These are phyloP conservation scores for Lemur catta DNA, from an alignment of 2,797 vertebrate genomes.

Conservation along the genomic window DNA sequence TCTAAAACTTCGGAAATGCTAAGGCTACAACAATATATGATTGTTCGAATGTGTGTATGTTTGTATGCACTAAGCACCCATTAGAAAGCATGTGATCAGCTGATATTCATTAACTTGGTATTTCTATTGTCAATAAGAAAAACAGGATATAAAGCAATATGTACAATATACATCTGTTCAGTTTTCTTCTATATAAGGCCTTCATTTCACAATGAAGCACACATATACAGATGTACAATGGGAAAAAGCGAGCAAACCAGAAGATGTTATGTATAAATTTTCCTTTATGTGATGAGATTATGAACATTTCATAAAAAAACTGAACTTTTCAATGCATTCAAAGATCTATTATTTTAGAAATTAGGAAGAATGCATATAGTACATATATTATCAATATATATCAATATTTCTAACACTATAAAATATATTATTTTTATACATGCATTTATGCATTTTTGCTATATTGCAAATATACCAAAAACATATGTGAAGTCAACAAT, in stretches of 20 bases:
- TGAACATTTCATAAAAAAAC: neutral
- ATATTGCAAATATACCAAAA: neutral
- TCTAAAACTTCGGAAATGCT: neutral
- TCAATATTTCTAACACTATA: neutral
- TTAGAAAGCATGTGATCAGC: neutral
- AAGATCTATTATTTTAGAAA: neutral
- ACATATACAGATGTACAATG: neutral
- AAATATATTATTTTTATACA: neutral
- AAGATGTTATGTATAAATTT: neutral
- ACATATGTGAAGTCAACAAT: neutral
- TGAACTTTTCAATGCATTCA: neutral
- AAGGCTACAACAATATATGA: neutral
- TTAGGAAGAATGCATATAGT: neutral
- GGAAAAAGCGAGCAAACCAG: neutral
- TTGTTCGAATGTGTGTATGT: neutral
- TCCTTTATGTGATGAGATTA: neutral
- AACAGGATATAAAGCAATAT: neutral
- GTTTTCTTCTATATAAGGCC: neutral
- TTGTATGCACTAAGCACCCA: neutral
- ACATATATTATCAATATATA: neutral
- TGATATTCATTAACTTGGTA: neutral
- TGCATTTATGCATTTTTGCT: neutral
- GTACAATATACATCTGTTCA: neutral
- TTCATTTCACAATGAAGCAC: neutral
- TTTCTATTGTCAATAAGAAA: neutral